Evolutionary conservation across 2,113 vertebrate species (phyloP).

Genomic region (Apodemus sylvaticus): DNA sequence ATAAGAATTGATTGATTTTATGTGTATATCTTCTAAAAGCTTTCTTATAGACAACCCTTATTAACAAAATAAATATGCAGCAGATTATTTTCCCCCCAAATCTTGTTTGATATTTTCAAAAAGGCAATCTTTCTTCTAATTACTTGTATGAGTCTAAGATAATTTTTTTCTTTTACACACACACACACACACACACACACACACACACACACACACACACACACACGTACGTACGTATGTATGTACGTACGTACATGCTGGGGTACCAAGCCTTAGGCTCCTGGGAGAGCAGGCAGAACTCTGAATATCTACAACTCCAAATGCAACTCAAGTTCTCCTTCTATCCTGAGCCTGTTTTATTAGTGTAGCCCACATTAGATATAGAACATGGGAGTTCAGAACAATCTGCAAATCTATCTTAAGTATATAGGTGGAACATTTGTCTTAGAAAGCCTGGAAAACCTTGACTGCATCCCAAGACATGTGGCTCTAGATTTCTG

Average conservation of each 20-base stretch:
- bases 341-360: neutral
- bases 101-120: slow-evolving; percentile 42
- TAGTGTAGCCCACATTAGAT: neutral
- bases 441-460: neutral
- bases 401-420: neutral
- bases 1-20: slow-evolving; percentile 6
- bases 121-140: slow-evolving; percentile 48
- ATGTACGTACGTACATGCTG: too few species aligned
- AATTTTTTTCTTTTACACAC: slow-evolving; percentile 18
- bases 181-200: too few species aligned
- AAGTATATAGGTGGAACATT: neutral
- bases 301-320: neutral
- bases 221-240: too few species aligned
- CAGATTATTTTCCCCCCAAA: neutral
- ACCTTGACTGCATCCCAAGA: neutral
- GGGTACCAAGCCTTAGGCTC: neutral
- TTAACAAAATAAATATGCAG: slow-evolving; percentile 33
- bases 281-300: neutral
- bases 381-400: neutral
- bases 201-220: too few species aligned
- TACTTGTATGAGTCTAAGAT: slow-evolving; percentile 6
- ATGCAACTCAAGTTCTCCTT: slow-evolving; percentile 23
- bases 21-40: neutral
- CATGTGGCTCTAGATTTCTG: neutral
- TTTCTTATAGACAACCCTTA: slow-evolving; percentile 30